Evolutionary conservation across 1,140 invertebrate genomes (phyloP), one percentile per base, ranked within the genome.

Genomic region (Drosophila quadrilineata): DNA sequence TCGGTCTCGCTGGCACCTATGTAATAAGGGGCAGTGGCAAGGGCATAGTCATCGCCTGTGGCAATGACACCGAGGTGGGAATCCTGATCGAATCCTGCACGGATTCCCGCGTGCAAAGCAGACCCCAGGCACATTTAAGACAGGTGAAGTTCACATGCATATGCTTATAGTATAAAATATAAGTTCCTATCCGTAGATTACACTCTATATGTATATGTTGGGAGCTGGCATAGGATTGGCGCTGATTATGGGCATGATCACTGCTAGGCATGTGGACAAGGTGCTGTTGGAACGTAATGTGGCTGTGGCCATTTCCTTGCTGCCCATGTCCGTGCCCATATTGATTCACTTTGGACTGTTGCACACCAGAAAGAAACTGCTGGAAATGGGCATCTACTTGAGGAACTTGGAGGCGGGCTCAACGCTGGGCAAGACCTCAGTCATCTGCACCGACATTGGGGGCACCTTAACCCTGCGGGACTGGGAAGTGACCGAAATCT

Each of bases 41-140:
- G 10, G 65, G 52, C 3, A 10, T 84, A 14, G 77, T 75, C n/a
- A 76, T 84, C 29, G 73, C 70, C 0, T 76, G 73, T 21, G 77
- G 77, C 1, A 40, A 38, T 48, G 10, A 73, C 1, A 29, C 77
- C 0, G 73, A 77, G 5, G 36, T 71, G 0, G 77, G 77, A 0
- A 21, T 14, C 12, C 60, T 77, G 65, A n/a, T n/a, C n/a, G n/a
- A n/a, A n/a, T n/a, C n/a, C n/a, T n/a, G n/a, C n/a, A n/a, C n/a
- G n/a, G n/a, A n/a, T n/a, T n/a, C n/a, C n/a, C n/a, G n/a, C n/a
- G n/a, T n/a, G n/a, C n/a, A n/a, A n/a, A n/a, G n/a, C n/a, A n/a
- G n/a, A n/a, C n/a, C n/a, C n/a, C n/a, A n/a, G n/a, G n/a, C n/a
- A n/a, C n/a, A n/a, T n/a, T n/a, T n/a, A n/a, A n/a, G n/a, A n/a